Percentiles rank a stretch among this genome's conserved stretches.
phyloP scores from a whole-genome alignment of 2,113 vertebrate species.

The Mus spicilegus region DNA sequence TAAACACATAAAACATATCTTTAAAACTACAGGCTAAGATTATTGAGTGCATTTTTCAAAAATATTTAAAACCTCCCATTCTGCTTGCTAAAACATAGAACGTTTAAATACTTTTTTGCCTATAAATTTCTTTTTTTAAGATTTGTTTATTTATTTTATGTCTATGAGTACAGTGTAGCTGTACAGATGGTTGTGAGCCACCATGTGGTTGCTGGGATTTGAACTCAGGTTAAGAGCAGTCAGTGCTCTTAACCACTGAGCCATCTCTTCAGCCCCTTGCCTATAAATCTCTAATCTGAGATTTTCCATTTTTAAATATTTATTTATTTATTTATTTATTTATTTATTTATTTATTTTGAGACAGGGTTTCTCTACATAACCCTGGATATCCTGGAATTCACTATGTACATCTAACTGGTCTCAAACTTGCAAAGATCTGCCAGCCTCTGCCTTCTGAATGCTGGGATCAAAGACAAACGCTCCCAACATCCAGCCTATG shows the following conservation, averaged over 20 bases:
- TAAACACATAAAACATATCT: background rate
- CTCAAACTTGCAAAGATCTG: background rate
- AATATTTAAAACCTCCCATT: conserved; percentile 60
- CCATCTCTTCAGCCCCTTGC: background rate
- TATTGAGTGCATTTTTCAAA: background rate
- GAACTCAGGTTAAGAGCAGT: too few relatives aligned
- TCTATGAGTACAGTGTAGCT: too few relatives aligned
- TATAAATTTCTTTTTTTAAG: background rate
- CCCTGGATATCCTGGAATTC: background rate
- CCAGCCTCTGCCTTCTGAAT: background rate
- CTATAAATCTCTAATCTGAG: background rate
- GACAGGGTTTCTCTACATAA: background rate
- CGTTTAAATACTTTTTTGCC: background rate
- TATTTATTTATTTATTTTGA: background rate
- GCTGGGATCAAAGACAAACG: background rate
- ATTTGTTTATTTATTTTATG: background rate
- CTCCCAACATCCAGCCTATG: background rate
- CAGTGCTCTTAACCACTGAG: too few relatives aligned
- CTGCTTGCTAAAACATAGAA: conserved; percentile 68
- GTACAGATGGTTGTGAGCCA: too few relatives aligned
- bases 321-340: background rate
- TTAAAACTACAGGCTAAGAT: conserved; percentile 22
- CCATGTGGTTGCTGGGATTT: too few relatives aligned
- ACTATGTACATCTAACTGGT: background rate
- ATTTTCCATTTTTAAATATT: background rate